These are phyloP conservation scores for Cyanoderma ruficeps DNA, from an alignment of 2,113 vertebrate genomes.

Conservation along the genomic window DNA sequence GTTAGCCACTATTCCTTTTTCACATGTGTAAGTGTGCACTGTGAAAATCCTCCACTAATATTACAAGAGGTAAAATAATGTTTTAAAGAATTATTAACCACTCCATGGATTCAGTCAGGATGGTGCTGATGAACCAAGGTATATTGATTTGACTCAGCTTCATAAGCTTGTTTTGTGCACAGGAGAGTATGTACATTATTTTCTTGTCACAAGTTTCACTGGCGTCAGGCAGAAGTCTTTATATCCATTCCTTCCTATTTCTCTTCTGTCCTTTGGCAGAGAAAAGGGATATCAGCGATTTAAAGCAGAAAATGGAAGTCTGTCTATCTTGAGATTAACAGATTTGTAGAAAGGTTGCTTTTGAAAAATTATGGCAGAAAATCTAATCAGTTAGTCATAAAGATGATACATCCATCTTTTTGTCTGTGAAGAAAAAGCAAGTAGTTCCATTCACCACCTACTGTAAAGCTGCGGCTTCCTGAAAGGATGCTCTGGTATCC, in stretches of 20 bases:
- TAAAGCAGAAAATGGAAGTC: background rate
- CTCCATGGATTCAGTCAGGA: background rate
- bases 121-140: background rate
- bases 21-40: fast-evolving
- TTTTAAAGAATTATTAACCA: background rate
- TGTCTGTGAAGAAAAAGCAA: background rate
- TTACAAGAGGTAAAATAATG: background rate
- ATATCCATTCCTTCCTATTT: background rate
- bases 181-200: background rate
- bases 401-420: background rate
- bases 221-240: background rate
- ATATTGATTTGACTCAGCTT: background rate
- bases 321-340: background rate
- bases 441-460: background rate
- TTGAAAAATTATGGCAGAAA: background rate
- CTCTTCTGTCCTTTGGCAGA: background rate
- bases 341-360: background rate
- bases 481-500: background rate
- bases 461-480: background rate
- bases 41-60: background rate
- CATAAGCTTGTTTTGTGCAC: background rate
- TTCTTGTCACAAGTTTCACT: background rate
- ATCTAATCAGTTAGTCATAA: background rate
- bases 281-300: background rate
- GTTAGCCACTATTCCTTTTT: background rate